Evolutionary conservation across 2,113 vertebrate species (phyloP).

Genomic region (Ceyx cyanopectus): DNA sequence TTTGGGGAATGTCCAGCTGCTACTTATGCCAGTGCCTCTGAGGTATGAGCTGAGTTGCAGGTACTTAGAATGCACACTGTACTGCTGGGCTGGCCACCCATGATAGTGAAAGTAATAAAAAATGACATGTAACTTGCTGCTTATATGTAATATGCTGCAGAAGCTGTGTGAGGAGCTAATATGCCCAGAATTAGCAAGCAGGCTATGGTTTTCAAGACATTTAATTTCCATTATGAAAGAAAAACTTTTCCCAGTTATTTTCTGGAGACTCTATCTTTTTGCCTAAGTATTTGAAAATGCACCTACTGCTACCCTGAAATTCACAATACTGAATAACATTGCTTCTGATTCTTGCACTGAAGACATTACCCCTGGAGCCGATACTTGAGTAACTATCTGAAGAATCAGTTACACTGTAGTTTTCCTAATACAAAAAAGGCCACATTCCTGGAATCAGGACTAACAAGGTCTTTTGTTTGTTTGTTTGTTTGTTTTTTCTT

Average conservation of each 20-base stretch:
- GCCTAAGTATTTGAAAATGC: not conserved
- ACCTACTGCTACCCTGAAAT: not conserved
- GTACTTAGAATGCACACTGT: not conserved
- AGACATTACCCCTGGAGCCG: not conserved
- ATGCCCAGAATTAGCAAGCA: not conserved
- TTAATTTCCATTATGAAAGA: not conserved
- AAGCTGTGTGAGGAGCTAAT: not conserved
- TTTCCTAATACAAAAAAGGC: not conserved
- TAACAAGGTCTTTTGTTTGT: not conserved
- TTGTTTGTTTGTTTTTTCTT: not conserved
- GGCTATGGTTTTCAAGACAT: not conserved
- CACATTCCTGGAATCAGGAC: not conserved
- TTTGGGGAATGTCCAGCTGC: not conserved
- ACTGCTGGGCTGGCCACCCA: not conserved
- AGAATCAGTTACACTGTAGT: not conserved
- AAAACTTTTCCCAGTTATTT: not conserved
- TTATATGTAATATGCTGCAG: not conserved
- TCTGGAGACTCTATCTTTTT: not conserved
- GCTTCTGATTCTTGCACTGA: not conserved
- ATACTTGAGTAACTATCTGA: not conserved
- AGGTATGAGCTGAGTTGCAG: not conserved
- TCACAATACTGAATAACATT: not conserved
- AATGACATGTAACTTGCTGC: not conserved
- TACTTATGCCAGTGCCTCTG: accelerated
- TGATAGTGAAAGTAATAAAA: not conserved